These are phyloP conservation scores for Scaptomyza hsui DNA, from an alignment of 1,140 invertebrate species.

Conservation along the genomic window DNA sequence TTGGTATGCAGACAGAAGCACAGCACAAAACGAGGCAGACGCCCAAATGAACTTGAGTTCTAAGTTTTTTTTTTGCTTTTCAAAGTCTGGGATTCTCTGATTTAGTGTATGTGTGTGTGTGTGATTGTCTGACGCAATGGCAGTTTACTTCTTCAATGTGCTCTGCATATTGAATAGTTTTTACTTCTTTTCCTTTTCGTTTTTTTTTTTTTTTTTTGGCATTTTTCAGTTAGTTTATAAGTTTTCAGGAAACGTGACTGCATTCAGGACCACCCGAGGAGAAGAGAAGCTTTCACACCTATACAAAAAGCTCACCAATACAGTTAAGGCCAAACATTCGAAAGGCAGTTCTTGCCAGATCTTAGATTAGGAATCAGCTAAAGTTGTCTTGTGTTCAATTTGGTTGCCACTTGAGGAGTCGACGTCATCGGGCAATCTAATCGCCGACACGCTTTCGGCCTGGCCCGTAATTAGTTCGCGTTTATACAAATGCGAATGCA, in stretches of 20 bases:
- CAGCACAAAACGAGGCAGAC: constrained; percentile 40
- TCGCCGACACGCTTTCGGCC: constrained; percentile 39
- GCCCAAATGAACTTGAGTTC: constrained; percentile 48
- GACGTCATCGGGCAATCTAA: constrained; percentile 66
- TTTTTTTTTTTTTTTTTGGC: background rate
- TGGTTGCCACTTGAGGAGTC: constrained; percentile 11
- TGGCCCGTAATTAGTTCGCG: constrained; percentile 60
- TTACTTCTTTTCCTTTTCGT: background rate
- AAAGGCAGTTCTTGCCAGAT: background rate
- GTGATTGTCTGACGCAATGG: constrained; percentile 38
- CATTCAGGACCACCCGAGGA: constrained; percentile 47
- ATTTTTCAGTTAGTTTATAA: constrained; percentile 26
- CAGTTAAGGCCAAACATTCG: background rate
- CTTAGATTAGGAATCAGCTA: background rate
- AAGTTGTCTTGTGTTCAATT: background rate
- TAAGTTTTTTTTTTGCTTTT: constrained; percentile 44
- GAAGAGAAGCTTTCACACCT: too few relatives aligned
- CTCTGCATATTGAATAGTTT: constrained; percentile 57
- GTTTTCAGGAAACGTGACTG: constrained; percentile 43
- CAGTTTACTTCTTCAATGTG: constrained; percentile 27
- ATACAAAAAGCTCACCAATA: too few relatives aligned
- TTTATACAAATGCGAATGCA: constrained; percentile 21
- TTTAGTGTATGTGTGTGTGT: background rate
- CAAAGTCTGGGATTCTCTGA: constrained; percentile 14
- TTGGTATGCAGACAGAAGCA: constrained; percentile 79